phyloP scores from a whole-genome alignment of 2,113 vertebrate species.

The Mesocricetus auratus region DNA sequence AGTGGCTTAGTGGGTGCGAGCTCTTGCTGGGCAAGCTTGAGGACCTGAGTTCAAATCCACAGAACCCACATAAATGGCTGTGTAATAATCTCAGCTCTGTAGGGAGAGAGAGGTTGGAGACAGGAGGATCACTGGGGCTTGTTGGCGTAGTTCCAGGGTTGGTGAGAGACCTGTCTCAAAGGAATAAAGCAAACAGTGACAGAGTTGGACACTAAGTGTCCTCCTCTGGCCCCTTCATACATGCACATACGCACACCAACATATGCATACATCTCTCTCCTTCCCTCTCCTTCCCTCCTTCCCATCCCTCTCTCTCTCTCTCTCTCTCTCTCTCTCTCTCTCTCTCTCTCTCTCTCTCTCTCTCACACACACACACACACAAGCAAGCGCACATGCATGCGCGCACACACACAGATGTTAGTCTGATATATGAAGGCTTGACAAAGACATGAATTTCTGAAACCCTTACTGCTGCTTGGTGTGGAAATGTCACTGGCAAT shows the following conservation, averaged over 20 bases:
- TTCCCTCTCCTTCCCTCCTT: too few relatives aligned
- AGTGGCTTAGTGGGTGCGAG: background rate
- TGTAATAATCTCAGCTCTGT: background rate
- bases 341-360: rapidly evolving
- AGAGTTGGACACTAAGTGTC: background rate
- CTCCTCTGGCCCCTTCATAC: background rate
- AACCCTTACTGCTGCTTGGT: background rate
- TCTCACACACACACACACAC: background rate
- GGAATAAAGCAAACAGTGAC: background rate
- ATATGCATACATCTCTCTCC: too few relatives aligned
- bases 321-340: background rate
- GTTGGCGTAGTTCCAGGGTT: background rate
- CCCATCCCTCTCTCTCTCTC: too few relatives aligned
- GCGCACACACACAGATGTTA: background rate
- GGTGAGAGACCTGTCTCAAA: background rate
- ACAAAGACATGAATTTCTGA: background rate
- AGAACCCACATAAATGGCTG: background rate
- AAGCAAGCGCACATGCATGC: background rate
- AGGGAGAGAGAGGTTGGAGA: background rate
- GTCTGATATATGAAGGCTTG: background rate
- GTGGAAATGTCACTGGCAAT: background rate
- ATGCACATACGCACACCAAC: background rate
- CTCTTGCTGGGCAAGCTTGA: background rate
- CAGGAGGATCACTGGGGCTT: background rate
- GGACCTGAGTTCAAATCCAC: background rate